Base-by-base conservation (phyloP, 92 coral and sea anemone genomes). In the Phymanthus crucifer region DNA sequence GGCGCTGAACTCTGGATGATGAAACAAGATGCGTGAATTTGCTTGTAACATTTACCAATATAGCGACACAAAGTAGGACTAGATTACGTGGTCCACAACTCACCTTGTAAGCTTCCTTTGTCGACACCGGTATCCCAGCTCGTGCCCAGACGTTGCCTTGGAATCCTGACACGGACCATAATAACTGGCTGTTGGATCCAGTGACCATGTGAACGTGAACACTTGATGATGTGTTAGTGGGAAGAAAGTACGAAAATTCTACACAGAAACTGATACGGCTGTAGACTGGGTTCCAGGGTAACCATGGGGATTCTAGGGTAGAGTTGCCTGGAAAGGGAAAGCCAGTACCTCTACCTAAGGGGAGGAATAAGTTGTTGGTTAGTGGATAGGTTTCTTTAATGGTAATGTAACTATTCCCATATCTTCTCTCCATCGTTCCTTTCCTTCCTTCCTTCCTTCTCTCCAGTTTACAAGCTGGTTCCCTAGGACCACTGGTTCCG, bases 241-340 rank as follows among this genome's bases (percentile, higher is more conserved):
- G 88, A 33, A 86, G 84, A 38, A 79, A 48, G 80, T 86, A 90
- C 14, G 76, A 72, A 66, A 90, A 90, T 35, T 83, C 76, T 6
- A 87, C 73, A 54, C 93, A 90, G 19, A 87, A 74, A 0, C 57
- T 68, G 13, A 80, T 79, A 17, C 46, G 75, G 37, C 36, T 54
- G 40, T 74, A 86, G 29, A 80, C 31, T 27, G 72, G 34, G 17
- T 75, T 80, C 89, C 89, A 86, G 7, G 86, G 86, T 34, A 86
- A 70, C 46, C 45, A 10, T 14, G 80, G 76, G 29, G 80, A 78
- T 56, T 79, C 76, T 33, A 85, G 80, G 18, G 70, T 40, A 9
- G 67, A 58, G 5, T 72, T 73, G 38, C 84, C 54, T 64, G 64
- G 70, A 36, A 71, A 65, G 17, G 50, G 40, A 14, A 79, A 64